Base-by-base conservation (phyloP, 2,113 vertebrate genomes). In the Rhinolophus ferrumequinum region DNA sequence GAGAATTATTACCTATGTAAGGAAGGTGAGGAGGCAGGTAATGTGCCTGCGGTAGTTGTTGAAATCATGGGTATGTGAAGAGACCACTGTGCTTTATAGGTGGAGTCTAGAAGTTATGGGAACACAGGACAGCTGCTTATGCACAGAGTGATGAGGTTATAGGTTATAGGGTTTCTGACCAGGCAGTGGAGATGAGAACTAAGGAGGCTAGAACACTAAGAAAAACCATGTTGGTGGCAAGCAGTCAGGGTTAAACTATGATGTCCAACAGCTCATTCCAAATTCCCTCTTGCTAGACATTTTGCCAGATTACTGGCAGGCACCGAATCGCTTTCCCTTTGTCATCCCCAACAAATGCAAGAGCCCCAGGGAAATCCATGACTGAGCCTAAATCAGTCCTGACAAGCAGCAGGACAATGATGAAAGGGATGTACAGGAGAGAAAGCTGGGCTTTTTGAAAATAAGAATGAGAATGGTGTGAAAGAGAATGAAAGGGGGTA, bases 321-420 rank as follows among this genome's bases (percentile, higher is more conserved):
- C 52, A 19, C 93, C 90, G 47, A 90, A 88, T 87, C 47, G 93
- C 28, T 93, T 88, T 70, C 54, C 41, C 81, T 90, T 94, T 97
- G 88, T 90, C 95, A 87, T 87, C 58, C 70, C 58, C 50, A 44
- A 11, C 77, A 41, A 93, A 50, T 50, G 13, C 33, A 24, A 54
- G 79, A 69, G 90, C 90, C 96, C 80, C 7, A 30, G 82, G 95
- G 95, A 77, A 83, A 64, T 84, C 47, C 38, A 3, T 94, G 96
- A 96, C 81, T 81, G 93, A 66, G 58, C 47, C 87, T 94, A 93
- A 96, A 79, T 96, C 90, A 92, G 90, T 50, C 84, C 88, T 88
- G 93, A 90, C 18, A n/a, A 30, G 90, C 81, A 35, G 5, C 5
- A 26, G 76, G 69, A 21, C 58, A 58, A 76, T 28, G 81, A 87